Evolutionary conservation across 2,888 invertebrate genomes (phyloP).

Genomic region (Carterocephalus palaemon): DNA sequence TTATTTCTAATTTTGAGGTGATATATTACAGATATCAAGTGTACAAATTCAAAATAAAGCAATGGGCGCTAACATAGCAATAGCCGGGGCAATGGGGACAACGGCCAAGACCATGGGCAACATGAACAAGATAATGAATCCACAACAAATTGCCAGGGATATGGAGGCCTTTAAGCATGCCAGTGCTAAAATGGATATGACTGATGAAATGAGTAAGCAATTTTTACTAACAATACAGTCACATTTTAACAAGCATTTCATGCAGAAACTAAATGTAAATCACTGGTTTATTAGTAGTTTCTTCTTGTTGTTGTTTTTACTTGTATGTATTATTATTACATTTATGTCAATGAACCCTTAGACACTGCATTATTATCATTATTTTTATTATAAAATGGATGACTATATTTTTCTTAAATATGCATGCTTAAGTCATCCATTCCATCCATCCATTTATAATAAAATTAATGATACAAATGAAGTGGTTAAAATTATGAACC

Average conservation of each 20-base stretch:
- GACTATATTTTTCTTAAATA: too few relatives aligned
- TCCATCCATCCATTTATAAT: too few relatives aligned
- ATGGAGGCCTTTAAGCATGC: conserved; percentile 91
- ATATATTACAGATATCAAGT: conserved; percentile 75
- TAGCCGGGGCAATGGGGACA: conserved; percentile 92
- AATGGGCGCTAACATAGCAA: conserved; percentile 92
- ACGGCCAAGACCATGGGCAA: conserved; percentile 93
- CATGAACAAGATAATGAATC: conserved; percentile 93
- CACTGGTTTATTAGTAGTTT: too few relatives aligned
- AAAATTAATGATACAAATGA: too few relatives aligned
- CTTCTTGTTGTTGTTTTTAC: too few relatives aligned
- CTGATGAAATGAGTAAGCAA: conserved; percentile 93
- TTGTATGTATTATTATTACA: conserved; percentile 1
- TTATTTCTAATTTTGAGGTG: neutral
- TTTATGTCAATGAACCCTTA: too few relatives aligned
- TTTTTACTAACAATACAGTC: conserved; percentile 1
- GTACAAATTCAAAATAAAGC: conserved; percentile 92
- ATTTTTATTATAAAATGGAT: too few relatives aligned
- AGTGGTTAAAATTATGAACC: too few relatives aligned
- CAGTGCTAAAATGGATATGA: conserved; percentile 94
- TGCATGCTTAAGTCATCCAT: too few relatives aligned
- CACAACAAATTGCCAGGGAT: conserved; percentile 88
- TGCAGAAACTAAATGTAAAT: too few relatives aligned
- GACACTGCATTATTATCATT: too few relatives aligned
- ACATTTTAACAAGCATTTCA: too few relatives aligned